A percentile compares a stretch with the other conserved stretches of the same genome.
phyloP scores from a whole-genome alignment of 2,113 vertebrate species.

The Nyctibius bracteatus region DNA sequence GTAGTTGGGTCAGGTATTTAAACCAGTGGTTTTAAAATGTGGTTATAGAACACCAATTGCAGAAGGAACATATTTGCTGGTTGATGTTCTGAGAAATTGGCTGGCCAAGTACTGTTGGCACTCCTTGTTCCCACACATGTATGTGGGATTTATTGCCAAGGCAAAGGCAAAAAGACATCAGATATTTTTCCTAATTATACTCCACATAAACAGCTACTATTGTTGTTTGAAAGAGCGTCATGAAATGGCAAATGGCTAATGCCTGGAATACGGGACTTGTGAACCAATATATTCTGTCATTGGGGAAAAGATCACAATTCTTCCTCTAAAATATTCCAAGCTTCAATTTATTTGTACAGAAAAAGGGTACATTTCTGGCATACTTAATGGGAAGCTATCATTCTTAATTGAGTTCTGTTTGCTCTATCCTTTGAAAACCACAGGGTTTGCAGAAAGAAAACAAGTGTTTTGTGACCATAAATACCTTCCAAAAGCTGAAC shows the following conservation, averaged over 20 bases:
- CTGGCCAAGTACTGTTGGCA: constrained; percentile 15
- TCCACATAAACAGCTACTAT: not conserved
- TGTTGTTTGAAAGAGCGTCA: not conserved
- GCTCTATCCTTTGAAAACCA: constrained; percentile 8
- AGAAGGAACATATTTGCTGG: constrained; percentile 45
- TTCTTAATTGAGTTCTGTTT: constrained; percentile 33
- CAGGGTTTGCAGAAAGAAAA: not conserved
- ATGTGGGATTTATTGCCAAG: constrained; percentile 8
- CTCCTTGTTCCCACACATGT: not conserved
- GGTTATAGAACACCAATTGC: not conserved
- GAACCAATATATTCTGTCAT: not conserved
- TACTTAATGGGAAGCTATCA: not conserved
- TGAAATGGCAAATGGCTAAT: not conserved
- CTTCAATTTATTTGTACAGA: not conserved
- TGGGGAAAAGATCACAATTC: not conserved
- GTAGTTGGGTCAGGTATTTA: not conserved
- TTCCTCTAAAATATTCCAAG: constrained; percentile 1
- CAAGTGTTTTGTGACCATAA: constrained; percentile 31
- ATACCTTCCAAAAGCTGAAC: constrained; percentile 43
- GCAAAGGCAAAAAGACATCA: constrained; percentile 24
- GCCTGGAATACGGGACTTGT: not conserved
- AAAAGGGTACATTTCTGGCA: not conserved
- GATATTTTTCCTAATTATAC: constrained; percentile 21
- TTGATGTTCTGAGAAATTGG: constrained; percentile 51
- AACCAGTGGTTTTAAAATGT: not conserved